A percentile compares a stretch with the other conserved stretches of the same genome.
These are phyloP conservation scores for Mohoua ochrocephala DNA, from an alignment of 2,113 vertebrate species.

Conservation along the genomic window DNA sequence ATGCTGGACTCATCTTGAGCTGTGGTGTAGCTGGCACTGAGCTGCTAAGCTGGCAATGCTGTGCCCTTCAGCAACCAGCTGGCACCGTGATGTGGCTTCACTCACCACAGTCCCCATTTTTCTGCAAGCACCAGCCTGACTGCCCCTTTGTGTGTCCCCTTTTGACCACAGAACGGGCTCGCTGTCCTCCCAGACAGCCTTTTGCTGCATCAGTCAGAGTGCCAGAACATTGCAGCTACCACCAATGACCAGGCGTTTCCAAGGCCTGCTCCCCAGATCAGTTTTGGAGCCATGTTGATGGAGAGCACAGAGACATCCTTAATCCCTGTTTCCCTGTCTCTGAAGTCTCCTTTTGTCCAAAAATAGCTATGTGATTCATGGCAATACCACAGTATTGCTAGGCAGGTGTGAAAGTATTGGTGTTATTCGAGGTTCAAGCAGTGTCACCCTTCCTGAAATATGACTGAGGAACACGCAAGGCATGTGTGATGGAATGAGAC, in stretches of 20 bases:
- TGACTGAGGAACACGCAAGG: not conserved
- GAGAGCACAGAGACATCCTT: not conserved
- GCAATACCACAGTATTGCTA: not conserved
- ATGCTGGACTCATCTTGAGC: not conserved
- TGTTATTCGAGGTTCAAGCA: not conserved
- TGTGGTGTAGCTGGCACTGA: not conserved
- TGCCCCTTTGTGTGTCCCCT: not conserved
- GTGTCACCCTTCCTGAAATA: not conserved
- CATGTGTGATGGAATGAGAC: not conserved
- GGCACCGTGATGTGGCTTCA: fast-evolving
- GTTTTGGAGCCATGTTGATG: not conserved
- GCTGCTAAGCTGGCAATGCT: not conserved
- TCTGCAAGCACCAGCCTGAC: not conserved
- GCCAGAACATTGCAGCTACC: not conserved
- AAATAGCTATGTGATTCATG: not conserved
- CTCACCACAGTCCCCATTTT: not conserved
- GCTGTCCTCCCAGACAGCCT: not conserved
- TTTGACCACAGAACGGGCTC: not conserved
- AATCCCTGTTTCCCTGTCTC: not conserved
- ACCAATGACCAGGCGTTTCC: not conserved
- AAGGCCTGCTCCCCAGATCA: not conserved
- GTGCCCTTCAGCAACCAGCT: not conserved
- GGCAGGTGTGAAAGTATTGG: not conserved
- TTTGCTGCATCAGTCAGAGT: not conserved
- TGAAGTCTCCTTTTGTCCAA: not conserved